phyloP scores from a whole-genome alignment of 2,113 vertebrate species.

The Turdus rufiventris region DNA sequence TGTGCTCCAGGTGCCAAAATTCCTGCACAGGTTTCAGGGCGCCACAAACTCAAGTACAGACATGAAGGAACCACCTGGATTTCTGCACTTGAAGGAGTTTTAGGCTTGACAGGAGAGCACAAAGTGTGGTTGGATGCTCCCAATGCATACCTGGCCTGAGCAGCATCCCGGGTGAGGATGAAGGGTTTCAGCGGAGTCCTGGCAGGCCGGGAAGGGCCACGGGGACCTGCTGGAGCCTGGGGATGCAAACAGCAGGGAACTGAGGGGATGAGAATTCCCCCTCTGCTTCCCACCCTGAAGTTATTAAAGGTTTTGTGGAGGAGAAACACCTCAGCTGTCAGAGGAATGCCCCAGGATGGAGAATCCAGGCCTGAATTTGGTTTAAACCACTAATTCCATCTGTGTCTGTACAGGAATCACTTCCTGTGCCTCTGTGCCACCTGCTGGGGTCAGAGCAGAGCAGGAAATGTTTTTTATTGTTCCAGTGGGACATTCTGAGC shows the following conservation, averaged over 20 bases:
- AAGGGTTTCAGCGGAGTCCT: slow-evolving; percentile 85
- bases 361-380: neutral
- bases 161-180: slow-evolving; percentile 84
- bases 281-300: neutral
- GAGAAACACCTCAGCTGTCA: neutral
- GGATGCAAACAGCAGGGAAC: neutral
- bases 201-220: neutral
- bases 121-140: fast-evolving
- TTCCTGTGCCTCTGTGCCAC: neutral
- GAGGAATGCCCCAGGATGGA: neutral
- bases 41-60: neutral
- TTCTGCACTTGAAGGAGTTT: neutral
- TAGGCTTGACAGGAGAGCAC: fast-evolving
- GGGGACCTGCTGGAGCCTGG: slow-evolving; percentile 60
- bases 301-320: neutral
- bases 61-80: neutral
- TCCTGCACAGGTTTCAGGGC: neutral
- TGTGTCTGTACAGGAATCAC: neutral
- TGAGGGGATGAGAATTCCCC: neutral
- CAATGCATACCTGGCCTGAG: slow-evolving; percentile 79
- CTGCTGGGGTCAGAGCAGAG: neutral
- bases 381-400: neutral
- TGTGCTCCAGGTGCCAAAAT: neutral
- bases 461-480: neutral
- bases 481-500: neutral